phyloP scores from a whole-genome alignment of 2,888 invertebrate genomes.

The Romanomermis culicivorax region DNA sequence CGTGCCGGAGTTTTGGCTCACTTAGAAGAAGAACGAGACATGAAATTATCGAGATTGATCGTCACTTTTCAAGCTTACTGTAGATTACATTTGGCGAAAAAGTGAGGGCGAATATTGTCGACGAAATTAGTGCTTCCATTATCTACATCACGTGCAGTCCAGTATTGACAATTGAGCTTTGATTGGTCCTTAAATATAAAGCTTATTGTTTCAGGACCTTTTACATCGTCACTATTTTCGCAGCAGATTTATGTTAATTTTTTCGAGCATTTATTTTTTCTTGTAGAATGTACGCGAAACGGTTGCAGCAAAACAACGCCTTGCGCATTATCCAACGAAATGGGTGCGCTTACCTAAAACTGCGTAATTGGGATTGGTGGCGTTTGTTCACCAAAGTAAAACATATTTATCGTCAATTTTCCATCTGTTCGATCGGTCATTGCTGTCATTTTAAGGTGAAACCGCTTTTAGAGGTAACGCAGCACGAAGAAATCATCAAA shows the following conservation, averaged over 20 bases:
- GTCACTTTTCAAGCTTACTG: slow-evolving; percentile 85
- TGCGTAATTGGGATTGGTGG: slow-evolving; percentile 99
- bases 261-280: no score
- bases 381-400: slow-evolving; percentile 72
- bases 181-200: slow-evolving; percentile 2
- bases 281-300: slow-evolving; percentile 60
- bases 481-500: slow-evolving; percentile 87
- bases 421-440: neutral
- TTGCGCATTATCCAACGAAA: slow-evolving; percentile 96
- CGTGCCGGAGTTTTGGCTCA: slow-evolving; percentile 90
- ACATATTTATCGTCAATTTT: neutral
- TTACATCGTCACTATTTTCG: no score
- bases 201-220: no score
- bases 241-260: no score
- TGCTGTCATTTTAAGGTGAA: slow-evolving; percentile 5
- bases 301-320: slow-evolving; percentile 58
- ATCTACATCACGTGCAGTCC: no score
- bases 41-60: slow-evolving; percentile 88
- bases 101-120: slow-evolving; percentile 25
- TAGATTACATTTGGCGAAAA: slow-evolving; percentile 70
- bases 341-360: slow-evolving; percentile 88
- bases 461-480: slow-evolving; percentile 47
- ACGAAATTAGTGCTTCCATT: neutral
- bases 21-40: slow-evolving; percentile 87
- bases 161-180: no score